phyloP scores from a whole-genome alignment of 2,113 vertebrate species.

The Addax nasomaculatus region DNA sequence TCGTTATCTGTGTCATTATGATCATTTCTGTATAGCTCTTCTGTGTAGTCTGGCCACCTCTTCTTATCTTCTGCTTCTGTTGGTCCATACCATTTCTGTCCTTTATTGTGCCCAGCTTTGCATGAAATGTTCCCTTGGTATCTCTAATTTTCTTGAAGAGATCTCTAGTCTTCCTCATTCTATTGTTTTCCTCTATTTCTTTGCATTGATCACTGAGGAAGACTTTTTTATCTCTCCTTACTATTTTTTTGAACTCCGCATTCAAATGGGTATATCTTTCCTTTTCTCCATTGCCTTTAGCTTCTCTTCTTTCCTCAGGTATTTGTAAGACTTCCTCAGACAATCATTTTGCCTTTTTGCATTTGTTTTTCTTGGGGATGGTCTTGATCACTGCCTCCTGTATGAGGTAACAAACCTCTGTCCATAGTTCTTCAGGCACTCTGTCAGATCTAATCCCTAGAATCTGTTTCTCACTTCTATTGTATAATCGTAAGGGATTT shows the following conservation, averaged over 20 bases:
- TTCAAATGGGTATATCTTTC: not conserved
- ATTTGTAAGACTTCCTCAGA: not conserved
- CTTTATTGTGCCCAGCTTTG: not conserved
- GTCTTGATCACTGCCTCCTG: not conserved
- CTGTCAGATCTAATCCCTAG: not conserved
- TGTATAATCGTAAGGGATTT: not conserved
- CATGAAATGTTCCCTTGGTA: not conserved
- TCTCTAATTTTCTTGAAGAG: not conserved
- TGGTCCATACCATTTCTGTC: not conserved
- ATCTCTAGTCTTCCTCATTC: not conserved
- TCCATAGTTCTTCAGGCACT: not conserved
- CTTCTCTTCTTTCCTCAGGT: not conserved
- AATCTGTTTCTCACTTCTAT: not conserved
- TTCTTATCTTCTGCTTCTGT: not conserved
- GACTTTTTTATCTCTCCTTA: not conserved
- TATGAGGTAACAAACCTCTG: not conserved
- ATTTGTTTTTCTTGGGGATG: not conserved
- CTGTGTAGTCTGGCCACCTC: not conserved
- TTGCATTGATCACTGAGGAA: not conserved
- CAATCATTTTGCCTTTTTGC: not conserved
- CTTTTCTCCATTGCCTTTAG: not conserved
- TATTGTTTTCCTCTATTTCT: not conserved
- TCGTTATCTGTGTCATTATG: not conserved
- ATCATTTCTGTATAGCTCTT: not conserved
- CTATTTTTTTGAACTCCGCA: not conserved